Conservation (phyloP, 2,888 invertebrate genomes). For the Mycalesis mineus region DNA sequence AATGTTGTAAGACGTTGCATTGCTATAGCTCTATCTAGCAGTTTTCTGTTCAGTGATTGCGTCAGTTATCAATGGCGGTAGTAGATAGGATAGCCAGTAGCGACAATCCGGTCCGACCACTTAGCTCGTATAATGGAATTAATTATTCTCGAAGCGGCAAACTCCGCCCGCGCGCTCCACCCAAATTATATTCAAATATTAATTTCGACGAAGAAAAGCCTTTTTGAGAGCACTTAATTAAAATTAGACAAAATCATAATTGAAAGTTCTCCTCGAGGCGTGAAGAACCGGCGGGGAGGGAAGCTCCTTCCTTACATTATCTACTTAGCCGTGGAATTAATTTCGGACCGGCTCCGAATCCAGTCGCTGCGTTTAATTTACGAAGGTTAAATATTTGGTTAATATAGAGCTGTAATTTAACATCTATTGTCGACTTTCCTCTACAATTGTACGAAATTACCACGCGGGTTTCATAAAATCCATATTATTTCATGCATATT, state of each 20-base stretch:
- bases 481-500: too few relatives aligned
- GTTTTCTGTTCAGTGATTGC: too few relatives aligned
- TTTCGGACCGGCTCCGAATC: slow-evolving; percentile 56
- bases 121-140: slow-evolving; percentile 72
- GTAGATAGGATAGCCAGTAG: slow-evolving; percentile 24
- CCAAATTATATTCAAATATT: slow-evolving; percentile 79
- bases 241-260: slow-evolving; percentile 79
- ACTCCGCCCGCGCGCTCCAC: slow-evolving; percentile 75
- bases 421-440: too few relatives aligned
- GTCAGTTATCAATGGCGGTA: neutral
- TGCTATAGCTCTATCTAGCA: too few relatives aligned
- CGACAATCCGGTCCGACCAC: slow-evolving; percentile 53
- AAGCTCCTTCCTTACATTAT: slow-evolving; percentile 69
- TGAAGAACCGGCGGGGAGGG: slow-evolving; percentile 60
- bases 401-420: too few relatives aligned
- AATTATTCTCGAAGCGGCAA: slow-evolving; percentile 76
- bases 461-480: too few relatives aligned
- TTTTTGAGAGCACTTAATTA: slow-evolving; percentile 78
- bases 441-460: too few relatives aligned
- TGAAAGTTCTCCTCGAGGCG: slow-evolving; percentile 78
- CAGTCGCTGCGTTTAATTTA: slow-evolving; percentile 59
- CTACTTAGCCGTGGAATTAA: slow-evolving; percentile 74
- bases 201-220: slow-evolving; percentile 77
- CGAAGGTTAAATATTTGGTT: slow-evolving; percentile 55
- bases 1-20: too few relatives aligned